These are phyloP conservation scores for Oncorhynchus kisutch DNA, from an alignment of 2,113 vertebrate species.

Conservation along the genomic window DNA sequence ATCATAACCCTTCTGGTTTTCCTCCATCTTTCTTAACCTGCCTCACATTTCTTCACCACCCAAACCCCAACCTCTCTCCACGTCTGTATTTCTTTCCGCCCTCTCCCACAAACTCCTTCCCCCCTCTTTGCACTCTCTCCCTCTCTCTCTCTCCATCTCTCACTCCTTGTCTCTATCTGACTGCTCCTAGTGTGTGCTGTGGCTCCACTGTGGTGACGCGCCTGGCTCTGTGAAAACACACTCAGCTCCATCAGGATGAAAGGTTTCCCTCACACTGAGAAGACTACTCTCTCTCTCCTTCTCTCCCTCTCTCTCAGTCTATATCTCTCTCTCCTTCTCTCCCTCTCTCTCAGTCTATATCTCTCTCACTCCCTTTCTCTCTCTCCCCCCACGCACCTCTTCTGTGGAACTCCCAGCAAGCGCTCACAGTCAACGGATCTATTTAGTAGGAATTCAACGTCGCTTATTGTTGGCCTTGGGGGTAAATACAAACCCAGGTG, in stretches of 20 bases:
- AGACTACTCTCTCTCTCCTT: constrained; percentile 24
- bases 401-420: constrained; percentile 63
- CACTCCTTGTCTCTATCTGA: constrained; percentile 27
- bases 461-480: constrained; percentile 63
- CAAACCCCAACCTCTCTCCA: background rate
- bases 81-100: constrained; percentile 31
- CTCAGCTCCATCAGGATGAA: constrained; percentile 19
- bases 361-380: no score
- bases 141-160: no score
- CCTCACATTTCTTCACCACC: no score
- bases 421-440: constrained; percentile 72
- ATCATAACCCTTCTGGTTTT: no score
- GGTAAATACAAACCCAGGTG: constrained; percentile 50
- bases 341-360: constrained; percentile 27
- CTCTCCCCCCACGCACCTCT: constrained; percentile 40
- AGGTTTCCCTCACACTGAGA: background rate
- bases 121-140: no score
- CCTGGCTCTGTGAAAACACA: constrained; percentile 69
- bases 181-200: constrained; percentile 61
- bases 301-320: constrained; percentile 26
- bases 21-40: no score
- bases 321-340: no score
- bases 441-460: constrained; percentile 70
- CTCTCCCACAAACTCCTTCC: background rate
- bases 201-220: constrained; percentile 66